Evolutionary conservation across 23 tunicate species (phyloP).

Genomic region (Trididemnum clinides): DNA sequence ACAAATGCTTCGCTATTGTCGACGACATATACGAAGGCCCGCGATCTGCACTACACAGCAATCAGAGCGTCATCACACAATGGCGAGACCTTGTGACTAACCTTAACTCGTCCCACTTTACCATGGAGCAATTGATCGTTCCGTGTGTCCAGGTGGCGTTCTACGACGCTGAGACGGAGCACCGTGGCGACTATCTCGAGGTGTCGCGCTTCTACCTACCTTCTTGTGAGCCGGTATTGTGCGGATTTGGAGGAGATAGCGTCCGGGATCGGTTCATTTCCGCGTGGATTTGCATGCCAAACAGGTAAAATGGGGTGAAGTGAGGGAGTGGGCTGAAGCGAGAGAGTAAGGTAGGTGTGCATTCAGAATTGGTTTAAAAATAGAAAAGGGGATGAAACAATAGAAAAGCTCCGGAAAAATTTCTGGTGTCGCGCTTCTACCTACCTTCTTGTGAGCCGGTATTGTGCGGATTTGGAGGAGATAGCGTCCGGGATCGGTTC

Average conservation of each 20-base stretch:
- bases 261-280: slow-evolving; percentile 31
- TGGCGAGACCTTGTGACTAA: background rate
- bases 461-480: slow-evolving; percentile 69
- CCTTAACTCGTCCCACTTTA: background rate
- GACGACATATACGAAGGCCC: background rate
- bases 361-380: too few species aligned
- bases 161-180: slow-evolving; percentile 47
- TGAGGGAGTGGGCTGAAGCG: too few species aligned
- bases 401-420: too few species aligned
- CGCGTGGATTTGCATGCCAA: slow-evolving; percentile 68
- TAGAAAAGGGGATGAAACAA: too few species aligned
- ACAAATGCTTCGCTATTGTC: background rate
- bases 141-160: slow-evolving; percentile 88
- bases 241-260: slow-evolving; percentile 49
- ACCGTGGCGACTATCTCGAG: slow-evolving; percentile 66
- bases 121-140: background rate
- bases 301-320: too few species aligned
- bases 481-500: background rate
- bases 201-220: slow-evolving; percentile 45
- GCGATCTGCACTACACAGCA: background rate
- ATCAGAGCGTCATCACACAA: background rate
- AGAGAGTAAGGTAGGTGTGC: too few species aligned
- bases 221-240: slow-evolving; percentile 64
- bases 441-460: slow-evolving; percentile 63
- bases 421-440: slow-evolving; percentile 19